Conservation (phyloP, 2,113 vertebrate species). For the Laterallus jamaicensis region DNA sequence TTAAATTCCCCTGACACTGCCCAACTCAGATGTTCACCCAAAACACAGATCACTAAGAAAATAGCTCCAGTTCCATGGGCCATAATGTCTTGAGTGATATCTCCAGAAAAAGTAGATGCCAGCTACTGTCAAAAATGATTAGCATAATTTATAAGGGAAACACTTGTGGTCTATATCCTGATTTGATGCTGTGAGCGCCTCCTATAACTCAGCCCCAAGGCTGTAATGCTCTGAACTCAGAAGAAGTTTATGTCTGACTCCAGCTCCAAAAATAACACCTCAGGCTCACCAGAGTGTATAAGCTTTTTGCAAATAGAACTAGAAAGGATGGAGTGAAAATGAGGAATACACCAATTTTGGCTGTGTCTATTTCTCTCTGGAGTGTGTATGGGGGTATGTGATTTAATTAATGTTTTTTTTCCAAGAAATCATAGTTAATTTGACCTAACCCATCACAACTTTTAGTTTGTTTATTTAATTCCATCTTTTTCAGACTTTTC, state of each 20-base stretch:
- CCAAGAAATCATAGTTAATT: neutral
- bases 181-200: neutral
- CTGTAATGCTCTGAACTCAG: neutral
- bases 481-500: neutral
- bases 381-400: neutral
- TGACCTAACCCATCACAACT: rapidly evolving
- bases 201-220: neutral
- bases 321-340: neutral
- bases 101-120: neutral
- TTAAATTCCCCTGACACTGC: neutral
- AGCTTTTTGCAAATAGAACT: neutral
- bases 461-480: neutral
- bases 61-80: neutral
- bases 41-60: neutral
- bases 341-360: neutral
- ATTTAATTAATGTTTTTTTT: neutral
- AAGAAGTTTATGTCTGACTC: neutral
- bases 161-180: neutral
- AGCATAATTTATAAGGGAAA: slow-evolving; percentile 21
- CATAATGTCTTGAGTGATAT: neutral
- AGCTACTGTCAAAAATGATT: slow-evolving; percentile 13
- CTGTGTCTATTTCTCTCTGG: neutral
- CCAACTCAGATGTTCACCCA: neutral
- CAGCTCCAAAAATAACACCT: neutral
- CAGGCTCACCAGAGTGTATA: neutral